Evolutionary conservation across 2,113 vertebrate genomes (phyloP), one percentile per base, ranked within the genome.

Genomic region (Euleptes europaea): DNA sequence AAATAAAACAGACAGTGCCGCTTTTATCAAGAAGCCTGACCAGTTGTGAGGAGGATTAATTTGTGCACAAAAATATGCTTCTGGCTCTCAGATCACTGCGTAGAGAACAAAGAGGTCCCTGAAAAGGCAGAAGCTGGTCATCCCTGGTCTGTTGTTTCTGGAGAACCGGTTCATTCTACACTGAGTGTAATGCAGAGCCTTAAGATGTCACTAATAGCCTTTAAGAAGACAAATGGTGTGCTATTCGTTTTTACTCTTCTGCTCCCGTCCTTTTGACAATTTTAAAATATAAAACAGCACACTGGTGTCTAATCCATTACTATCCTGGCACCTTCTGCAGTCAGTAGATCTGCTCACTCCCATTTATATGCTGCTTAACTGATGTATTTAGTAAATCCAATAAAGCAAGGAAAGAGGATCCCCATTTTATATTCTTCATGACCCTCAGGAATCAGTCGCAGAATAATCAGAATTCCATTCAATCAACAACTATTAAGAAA

Each of bases 401-500:
- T 79, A 65, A 65, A 47, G 11, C 35, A 65, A 72, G 38, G 33
- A 63, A 76, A 38, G 75, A 51, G 35, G 28, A 40, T 54, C 51
- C 63, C 77, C 33, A 67, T 77, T 85, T 73, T 65, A 72, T 63
- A n/a, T 85, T 85, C 69, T 47, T 23, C 6, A 38, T 15, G 57
- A 44, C 51, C 57, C 54, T 72, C 3, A 31, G 67, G 84, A 85
- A 85, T 13, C 6, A 38, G 5, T 79, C 77, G 65, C 31, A 9
- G n/a, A 80, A 85, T 69, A 80, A 80, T 38, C 14, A 80, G 77
- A 40, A 38, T 57, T 70, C 66, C 49, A 42, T 60, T 51, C 77
- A 72, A 73, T 73, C 84, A 85, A 63, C 69, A 80, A 73, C 77
- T 49, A 72, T 85, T 65, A 78, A 51, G 28, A 69, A 77, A 84